Conservation (phyloP, 2,113 vertebrate species). For the Menidia beryllina region DNA sequence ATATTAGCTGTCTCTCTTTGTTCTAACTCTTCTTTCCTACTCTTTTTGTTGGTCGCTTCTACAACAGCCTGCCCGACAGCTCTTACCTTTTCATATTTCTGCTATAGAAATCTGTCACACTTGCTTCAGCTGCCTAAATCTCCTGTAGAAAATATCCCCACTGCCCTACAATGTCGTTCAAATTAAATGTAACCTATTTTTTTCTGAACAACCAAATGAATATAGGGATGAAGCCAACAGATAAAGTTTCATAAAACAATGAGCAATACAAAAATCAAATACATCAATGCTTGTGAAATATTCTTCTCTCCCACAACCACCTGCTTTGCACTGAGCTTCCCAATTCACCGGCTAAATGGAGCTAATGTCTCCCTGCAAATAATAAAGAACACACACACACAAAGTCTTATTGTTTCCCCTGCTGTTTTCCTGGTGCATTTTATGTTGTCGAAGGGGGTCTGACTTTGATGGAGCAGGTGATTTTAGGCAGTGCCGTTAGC, state of each 20-base stretch:
- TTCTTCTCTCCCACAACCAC: constrained; percentile 9
- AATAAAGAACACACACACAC: constrained; percentile 28
- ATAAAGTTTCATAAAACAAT: constrained; percentile 5
- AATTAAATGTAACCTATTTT: no score
- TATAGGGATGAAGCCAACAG: not conserved
- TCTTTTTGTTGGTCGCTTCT: no score
- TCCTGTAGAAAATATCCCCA: no score
- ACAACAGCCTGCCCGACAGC: no score
- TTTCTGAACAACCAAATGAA: not conserved
- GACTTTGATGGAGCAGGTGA: constrained; percentile 85
- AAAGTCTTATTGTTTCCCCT: constrained; percentile 55
- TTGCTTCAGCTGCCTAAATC: no score
- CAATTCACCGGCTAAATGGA: constrained; percentile 58
- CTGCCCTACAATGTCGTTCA: no score
- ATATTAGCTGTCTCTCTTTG: no score
- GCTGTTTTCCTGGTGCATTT: constrained; percentile 70
- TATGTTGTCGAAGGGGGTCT: constrained; percentile 73
- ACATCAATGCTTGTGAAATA: constrained; percentile 14
- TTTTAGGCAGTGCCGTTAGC: constrained; percentile 82
- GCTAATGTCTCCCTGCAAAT: constrained; percentile 52
- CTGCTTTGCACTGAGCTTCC: constrained; percentile 41
- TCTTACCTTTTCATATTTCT: no score
- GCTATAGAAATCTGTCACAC: no score
- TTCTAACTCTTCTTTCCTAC: no score
- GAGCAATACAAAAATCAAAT: constrained; percentile 1